phyloP scores from a whole-genome alignment of 1,140 invertebrate genomes.

The Papilio aristodemus region DNA sequence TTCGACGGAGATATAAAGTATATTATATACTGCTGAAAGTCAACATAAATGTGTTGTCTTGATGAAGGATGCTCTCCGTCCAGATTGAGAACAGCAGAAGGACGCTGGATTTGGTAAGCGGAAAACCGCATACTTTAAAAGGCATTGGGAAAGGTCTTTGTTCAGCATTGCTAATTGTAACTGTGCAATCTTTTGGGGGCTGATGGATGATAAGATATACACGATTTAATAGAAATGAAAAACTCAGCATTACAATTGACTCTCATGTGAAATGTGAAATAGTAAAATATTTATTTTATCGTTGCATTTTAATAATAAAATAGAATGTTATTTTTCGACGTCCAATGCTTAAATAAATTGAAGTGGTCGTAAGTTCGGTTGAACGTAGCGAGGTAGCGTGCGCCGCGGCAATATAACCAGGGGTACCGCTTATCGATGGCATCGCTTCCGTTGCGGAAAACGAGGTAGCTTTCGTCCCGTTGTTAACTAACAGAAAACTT shows the following conservation, averaged over 20 bases:
- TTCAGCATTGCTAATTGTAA: too few species aligned
- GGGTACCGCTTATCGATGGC: slow-evolving; percentile 50
- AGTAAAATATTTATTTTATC: not conserved
- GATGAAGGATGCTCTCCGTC: too few species aligned
- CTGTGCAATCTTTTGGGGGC: not conserved
- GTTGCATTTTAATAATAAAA: slow-evolving; percentile 29
- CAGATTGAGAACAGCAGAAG: too few species aligned
- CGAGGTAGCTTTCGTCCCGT: slow-evolving; percentile 46
- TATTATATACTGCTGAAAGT: too few species aligned
- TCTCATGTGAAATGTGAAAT: not conserved
- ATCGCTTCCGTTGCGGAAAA: slow-evolving; percentile 61
- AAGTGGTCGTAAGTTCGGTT: slow-evolving; percentile 9
- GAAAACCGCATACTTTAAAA: too few species aligned
- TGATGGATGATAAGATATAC: not conserved
- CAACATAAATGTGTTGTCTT: too few species aligned
- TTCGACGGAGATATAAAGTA: too few species aligned
- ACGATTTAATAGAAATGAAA: not conserved
- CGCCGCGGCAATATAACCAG: slow-evolving; percentile 49
- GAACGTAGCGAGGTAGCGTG: slow-evolving; percentile 46
- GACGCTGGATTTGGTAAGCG: too few species aligned
- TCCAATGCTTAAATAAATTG: slow-evolving; percentile 38
- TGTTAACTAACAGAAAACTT: slow-evolving; percentile 51
- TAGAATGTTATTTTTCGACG: slow-evolving; percentile 12
- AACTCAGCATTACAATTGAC: not conserved
- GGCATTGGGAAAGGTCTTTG: too few species aligned